Conservation (phyloP, 2,888 invertebrate genomes). For the Camponotus fellah region DNA sequence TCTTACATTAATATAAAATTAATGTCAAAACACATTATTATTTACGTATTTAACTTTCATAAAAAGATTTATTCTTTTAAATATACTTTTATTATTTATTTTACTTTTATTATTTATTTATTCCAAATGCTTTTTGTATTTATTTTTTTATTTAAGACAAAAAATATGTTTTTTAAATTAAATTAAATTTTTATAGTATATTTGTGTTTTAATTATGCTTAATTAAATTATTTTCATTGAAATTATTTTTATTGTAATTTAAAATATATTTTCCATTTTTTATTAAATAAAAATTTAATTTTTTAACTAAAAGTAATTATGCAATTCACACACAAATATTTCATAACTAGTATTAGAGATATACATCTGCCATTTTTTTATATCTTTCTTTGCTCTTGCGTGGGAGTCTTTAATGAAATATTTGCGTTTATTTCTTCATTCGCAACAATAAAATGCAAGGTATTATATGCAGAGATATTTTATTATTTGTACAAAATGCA, state of each 20-base stretch:
- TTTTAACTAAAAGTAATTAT: not conserved
- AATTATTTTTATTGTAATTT: not conserved
- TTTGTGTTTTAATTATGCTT: not conserved
- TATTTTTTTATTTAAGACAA: not conserved
- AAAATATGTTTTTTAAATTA: not conserved
- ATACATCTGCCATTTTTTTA: not conserved
- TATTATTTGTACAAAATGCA: not conserved
- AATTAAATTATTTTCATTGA: not conserved
- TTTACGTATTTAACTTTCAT: not conserved
- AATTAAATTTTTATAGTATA: not conserved
- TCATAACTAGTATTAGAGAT: not conserved
- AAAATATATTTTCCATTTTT: not conserved
- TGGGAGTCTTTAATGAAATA: not conserved
- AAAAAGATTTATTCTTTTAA: not conserved
- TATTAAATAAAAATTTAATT: slow-evolving; percentile 1
- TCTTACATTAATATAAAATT: not conserved
- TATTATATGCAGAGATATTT: not conserved
- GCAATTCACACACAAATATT: not conserved
- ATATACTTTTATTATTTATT: not conserved
- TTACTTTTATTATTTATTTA: not conserved
- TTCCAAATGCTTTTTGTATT: too few species aligned
- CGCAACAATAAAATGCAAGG: not conserved
- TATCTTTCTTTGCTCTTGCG: not conserved
- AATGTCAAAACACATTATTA: not conserved
- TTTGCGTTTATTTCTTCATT: too few species aligned